A percentile compares a stretch with the other conserved stretches of the same genome.
These are phyloP conservation scores for Macroramphosus scolopax DNA, from an alignment of 2,797 vertebrate genomes.

Conservation along the genomic window DNA sequence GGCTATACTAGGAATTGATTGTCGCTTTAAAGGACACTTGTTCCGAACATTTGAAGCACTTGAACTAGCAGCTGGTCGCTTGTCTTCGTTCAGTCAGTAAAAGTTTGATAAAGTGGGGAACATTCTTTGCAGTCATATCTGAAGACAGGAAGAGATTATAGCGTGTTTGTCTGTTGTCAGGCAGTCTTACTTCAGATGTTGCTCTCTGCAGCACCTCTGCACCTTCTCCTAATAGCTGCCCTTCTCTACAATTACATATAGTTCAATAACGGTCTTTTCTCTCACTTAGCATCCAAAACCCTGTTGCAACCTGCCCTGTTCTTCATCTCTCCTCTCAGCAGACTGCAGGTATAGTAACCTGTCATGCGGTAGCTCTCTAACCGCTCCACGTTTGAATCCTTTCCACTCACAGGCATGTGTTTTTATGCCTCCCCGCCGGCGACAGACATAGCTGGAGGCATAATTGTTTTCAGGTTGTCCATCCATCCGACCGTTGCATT, in stretches of 20 bases:
- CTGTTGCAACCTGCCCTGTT: constrained; percentile 46
- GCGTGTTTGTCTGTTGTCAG: constrained; percentile 8
- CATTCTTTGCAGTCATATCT: no score
- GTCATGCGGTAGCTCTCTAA: background rate
- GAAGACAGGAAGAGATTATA: constrained; percentile 2
- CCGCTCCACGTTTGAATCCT: constrained; percentile 3
- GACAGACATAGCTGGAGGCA: background rate
- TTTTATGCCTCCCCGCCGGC: background rate
- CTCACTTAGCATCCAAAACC: constrained; percentile 11
- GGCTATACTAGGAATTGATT: constrained; percentile 28
- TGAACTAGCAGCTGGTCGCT: no score
- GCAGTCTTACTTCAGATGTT: constrained; percentile 29
- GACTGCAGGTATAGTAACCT: constrained; percentile 4
- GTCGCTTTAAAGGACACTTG: no score
- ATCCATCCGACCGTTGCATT: no score
- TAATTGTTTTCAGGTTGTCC: background rate
- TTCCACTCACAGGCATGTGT: background rate
- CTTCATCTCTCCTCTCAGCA: constrained; percentile 11
- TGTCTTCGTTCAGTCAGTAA: no score
- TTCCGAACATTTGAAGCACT: no score
- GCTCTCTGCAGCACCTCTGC: constrained; percentile 14
- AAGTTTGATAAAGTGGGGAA: no score
- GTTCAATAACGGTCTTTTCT: constrained; percentile 25
- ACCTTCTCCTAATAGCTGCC: constrained; percentile 24
- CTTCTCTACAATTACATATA: constrained; percentile 39